These are phyloP conservation scores for Rhogogaster chlorosoma DNA, from an alignment of 2,888 invertebrate genomes.

Conservation along the genomic window DNA sequence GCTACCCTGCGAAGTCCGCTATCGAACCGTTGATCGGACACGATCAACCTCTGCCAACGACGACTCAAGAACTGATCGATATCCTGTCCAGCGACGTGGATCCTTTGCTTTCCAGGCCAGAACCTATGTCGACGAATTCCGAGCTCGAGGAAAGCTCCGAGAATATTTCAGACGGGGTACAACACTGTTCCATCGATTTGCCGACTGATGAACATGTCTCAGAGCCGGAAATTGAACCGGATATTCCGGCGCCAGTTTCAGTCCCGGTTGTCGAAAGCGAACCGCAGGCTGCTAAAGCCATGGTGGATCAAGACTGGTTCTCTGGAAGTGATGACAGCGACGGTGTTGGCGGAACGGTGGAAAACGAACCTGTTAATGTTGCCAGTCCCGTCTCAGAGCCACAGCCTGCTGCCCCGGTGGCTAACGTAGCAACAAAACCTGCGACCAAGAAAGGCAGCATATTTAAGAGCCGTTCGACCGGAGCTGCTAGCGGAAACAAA, in stretches of 20 bases:
- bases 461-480: constrained; percentile 90
- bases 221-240: constrained; percentile 58
- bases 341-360: constrained; percentile 78
- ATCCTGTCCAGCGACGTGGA: constrained; percentile 74
- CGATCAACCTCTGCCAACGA: constrained; percentile 73
- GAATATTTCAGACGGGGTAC: constrained; percentile 62
- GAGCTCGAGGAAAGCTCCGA: constrained; percentile 56
- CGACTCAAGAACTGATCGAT: constrained; percentile 74
- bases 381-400: constrained; percentile 75
- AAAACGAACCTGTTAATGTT: constrained; percentile 79
- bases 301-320: constrained; percentile 76
- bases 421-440: constrained; percentile 65
- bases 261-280: constrained; percentile 60
- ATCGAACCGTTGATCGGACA: constrained; percentile 70
- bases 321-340: constrained; percentile 76
- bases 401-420: constrained; percentile 63
- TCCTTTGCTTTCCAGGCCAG: constrained; percentile 61
- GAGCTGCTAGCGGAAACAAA: constrained; percentile 85
- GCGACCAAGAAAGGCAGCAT: constrained; percentile 90
- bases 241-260: constrained; percentile 53
- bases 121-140: constrained; percentile 48
- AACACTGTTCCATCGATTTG: constrained; percentile 69
- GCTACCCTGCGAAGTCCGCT: constrained; percentile 67
- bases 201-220: constrained; percentile 58
- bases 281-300: constrained; percentile 68